Conservation (phyloP, 2,888 invertebrate genomes). For the Mesoligia furuncula region DNA sequence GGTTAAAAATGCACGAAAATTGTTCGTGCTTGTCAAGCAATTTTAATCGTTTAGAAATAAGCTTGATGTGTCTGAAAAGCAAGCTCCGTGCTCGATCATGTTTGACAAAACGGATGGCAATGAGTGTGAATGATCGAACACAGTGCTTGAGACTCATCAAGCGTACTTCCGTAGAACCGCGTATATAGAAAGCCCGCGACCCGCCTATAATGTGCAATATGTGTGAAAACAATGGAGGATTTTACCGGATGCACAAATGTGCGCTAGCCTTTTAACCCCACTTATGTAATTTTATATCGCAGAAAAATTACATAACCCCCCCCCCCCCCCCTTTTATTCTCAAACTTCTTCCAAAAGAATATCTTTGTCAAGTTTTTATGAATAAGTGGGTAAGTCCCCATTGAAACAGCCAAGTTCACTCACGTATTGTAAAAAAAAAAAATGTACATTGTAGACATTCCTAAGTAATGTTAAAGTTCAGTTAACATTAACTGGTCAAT, state of each 20-base stretch:
- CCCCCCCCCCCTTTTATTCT: no score
- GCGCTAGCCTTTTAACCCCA: background rate
- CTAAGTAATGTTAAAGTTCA: slow-evolving; percentile 15
- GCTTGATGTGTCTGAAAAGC: background rate
- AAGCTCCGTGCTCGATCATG: background rate
- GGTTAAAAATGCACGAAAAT: background rate
- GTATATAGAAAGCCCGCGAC: background rate
- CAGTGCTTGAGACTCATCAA: background rate
- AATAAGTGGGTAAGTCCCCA: background rate
- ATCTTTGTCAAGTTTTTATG: background rate
- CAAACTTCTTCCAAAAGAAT: background rate
- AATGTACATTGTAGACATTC: slow-evolving; percentile 48
- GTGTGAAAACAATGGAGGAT: background rate
- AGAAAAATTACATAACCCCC: background rate
- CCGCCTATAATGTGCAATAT: background rate
- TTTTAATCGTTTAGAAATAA: background rate
- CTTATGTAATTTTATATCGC: background rate
- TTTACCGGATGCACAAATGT: background rate
- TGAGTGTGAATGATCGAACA: background rate
- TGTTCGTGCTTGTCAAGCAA: background rate
- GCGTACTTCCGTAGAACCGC: background rate
- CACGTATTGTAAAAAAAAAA: slow-evolving; percentile 22
- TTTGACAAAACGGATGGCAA: background rate
- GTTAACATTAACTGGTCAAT: slow-evolving; percentile 1
- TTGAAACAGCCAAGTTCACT: background rate